phyloP scores from a whole-genome alignment of 2,797 vertebrate species.

The Pantherophis alleghaniensis region DNA sequence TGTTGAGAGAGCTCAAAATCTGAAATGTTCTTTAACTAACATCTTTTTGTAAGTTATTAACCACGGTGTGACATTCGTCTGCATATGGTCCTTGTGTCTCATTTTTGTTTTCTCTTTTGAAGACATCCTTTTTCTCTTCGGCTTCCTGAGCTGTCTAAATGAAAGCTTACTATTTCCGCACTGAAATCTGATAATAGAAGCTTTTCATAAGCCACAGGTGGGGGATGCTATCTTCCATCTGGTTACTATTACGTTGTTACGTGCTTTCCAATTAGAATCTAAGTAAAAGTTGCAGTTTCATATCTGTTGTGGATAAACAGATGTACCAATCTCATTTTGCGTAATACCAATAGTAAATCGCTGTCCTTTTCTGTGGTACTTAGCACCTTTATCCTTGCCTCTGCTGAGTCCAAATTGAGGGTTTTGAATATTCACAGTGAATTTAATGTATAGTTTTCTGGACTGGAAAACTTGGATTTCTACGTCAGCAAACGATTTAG shows the following conservation, averaged over 20 bases:
- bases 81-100: neutral
- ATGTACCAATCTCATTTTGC: neutral
- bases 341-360: neutral
- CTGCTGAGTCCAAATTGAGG: too few relatives aligned
- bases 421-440: neutral
- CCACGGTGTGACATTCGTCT: neutral
- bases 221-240: neutral
- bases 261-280: neutral
- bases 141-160: neutral
- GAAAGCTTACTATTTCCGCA: neutral
- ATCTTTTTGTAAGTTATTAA: neutral
- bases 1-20: neutral
- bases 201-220: neutral
- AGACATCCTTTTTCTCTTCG: neutral
- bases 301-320: neutral
- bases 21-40: neutral
- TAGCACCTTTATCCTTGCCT: neutral
- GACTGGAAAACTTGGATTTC: neutral
- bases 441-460: neutral
- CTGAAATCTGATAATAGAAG: neutral
- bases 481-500: neutral
- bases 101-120: neutral
- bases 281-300: neutral
- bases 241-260: neutral
- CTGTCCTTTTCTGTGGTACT: neutral